Evolutionary conservation across 1,140 invertebrate genomes (phyloP).

Genomic region (Macrobrachium rosenbergii): DNA sequence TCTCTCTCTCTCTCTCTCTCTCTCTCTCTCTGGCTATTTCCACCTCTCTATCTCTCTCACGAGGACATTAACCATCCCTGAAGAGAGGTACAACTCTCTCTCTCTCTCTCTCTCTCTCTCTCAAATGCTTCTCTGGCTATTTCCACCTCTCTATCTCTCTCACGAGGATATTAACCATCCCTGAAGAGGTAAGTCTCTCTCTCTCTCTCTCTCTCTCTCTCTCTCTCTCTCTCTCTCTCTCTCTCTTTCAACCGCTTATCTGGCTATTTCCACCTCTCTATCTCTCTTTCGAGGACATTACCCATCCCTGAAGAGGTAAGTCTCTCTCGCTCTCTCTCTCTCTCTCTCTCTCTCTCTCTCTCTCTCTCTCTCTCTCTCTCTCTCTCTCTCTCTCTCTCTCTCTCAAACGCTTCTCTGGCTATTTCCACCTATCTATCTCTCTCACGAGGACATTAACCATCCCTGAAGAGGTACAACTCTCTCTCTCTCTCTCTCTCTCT

Average conservation of each 20-base stretch:
- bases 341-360: too few species aligned
- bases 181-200: not conserved
- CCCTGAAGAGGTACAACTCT: not conserved
- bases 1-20: not conserved
- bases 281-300: too few species aligned
- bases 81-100: not conserved
- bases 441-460: not conserved
- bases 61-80: not conserved
- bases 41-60: not conserved
- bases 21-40: too few species aligned
- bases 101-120: constrained; percentile 10
- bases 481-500: constrained; percentile 11
- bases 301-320: not conserved
- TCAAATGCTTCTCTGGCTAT: too few species aligned
- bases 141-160: not conserved
- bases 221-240: too few species aligned
- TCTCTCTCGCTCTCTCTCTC: too few species aligned
- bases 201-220: too few species aligned
- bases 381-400: too few species aligned
- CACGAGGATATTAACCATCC: not conserved
- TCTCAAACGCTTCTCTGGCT: too few species aligned
- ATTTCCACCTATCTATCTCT: not conserved
- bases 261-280: too few species aligned
- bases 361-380: too few species aligned
- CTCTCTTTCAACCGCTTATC: too few species aligned